Conservation (phyloP, 2,113 vertebrate species). For the Rutilus rutilus region DNA sequence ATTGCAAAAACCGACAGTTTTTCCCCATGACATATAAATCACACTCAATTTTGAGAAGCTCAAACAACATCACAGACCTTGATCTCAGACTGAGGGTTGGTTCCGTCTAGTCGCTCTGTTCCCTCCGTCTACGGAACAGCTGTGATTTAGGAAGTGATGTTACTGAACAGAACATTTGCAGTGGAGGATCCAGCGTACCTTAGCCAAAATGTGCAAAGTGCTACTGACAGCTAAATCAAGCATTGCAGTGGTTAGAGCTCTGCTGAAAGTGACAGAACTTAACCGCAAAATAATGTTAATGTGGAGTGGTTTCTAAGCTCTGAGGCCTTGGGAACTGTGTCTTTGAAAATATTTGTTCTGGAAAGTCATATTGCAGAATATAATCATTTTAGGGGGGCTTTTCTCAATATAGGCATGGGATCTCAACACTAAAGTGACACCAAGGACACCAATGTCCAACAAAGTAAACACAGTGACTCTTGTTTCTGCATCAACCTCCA, state of each 20-base stretch:
- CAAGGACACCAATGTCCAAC: slow-evolving; percentile 11
- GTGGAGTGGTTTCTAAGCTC: slow-evolving; percentile 1
- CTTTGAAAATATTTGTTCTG: slow-evolving; percentile 30
- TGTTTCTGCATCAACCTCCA: slow-evolving; percentile 52
- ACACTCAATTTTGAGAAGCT: slow-evolving; percentile 59
- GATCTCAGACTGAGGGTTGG: slow-evolving; percentile 52
- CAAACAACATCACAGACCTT: slow-evolving; percentile 57
- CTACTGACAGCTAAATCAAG: slow-evolving; percentile 33
- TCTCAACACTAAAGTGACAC: neutral
- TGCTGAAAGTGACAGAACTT: slow-evolving; percentile 15
- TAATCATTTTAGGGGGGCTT: slow-evolving; percentile 4
- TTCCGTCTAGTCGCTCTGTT: neutral
- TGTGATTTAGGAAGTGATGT: slow-evolving; percentile 47
- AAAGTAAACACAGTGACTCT: slow-evolving; percentile 46
- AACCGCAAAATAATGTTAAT: neutral
- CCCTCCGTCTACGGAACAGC: slow-evolving; percentile 39
- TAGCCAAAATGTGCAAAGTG: slow-evolving; percentile 1
- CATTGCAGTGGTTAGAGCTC: neutral
- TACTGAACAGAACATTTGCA: slow-evolving; percentile 24
- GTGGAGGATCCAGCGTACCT: neutral
- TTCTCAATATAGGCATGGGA: neutral
- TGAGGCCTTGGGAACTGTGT: neutral
- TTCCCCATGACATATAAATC: slow-evolving; percentile 67
- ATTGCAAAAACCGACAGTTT: slow-evolving; percentile 67
- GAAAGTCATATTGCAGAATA: neutral